A percentile compares a stretch with the other conserved stretches of the same genome.
These are phyloP conservation scores for Trididemnum clinides DNA, from an alignment of 23 tunicate species.

Conservation along the genomic window DNA sequence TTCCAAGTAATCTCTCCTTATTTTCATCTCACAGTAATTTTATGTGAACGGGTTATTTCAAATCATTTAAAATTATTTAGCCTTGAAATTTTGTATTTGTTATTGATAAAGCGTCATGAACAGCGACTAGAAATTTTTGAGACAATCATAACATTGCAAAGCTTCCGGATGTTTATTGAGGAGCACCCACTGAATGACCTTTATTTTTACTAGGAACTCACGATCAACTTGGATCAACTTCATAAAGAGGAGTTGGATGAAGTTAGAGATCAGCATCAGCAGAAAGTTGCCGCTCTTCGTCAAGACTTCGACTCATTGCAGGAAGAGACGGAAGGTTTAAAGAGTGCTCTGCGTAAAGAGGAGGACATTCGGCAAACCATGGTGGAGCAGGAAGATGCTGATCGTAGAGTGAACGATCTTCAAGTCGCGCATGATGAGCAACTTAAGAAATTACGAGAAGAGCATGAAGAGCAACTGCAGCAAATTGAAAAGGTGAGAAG, in stretches of 20 bases:
- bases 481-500: conserved; percentile 72
- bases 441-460: conserved; percentile 51
- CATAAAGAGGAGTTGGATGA: conserved; percentile 81
- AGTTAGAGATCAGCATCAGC: conserved; percentile 43
- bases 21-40: too few relatives aligned
- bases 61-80: too few relatives aligned
- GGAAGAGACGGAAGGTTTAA: conserved; percentile 38
- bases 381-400: not conserved
- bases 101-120: too few relatives aligned
- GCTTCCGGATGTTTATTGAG: too few relatives aligned
- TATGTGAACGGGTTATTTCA: too few relatives aligned
- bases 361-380: conserved; percentile 24
- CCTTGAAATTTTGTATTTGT: too few relatives aligned
- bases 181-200: too few relatives aligned
- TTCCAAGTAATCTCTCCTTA: conserved; percentile 90
- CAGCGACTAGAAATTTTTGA: not conserved
- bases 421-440: conserved; percentile 55
- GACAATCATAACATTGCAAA: not conserved
- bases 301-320: conserved; percentile 24
- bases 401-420: conserved; percentile 22
- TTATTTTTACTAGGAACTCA: conserved; percentile 89
- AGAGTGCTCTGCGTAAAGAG: conserved; percentile 33
- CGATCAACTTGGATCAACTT: conserved; percentile 79
- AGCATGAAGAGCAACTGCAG: conserved; percentile 68
- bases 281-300: conserved; percentile 43